These are phyloP conservation scores for Cottoperca gobio DNA, from an alignment of 2,797 vertebrate genomes.

Conservation along the genomic window DNA sequence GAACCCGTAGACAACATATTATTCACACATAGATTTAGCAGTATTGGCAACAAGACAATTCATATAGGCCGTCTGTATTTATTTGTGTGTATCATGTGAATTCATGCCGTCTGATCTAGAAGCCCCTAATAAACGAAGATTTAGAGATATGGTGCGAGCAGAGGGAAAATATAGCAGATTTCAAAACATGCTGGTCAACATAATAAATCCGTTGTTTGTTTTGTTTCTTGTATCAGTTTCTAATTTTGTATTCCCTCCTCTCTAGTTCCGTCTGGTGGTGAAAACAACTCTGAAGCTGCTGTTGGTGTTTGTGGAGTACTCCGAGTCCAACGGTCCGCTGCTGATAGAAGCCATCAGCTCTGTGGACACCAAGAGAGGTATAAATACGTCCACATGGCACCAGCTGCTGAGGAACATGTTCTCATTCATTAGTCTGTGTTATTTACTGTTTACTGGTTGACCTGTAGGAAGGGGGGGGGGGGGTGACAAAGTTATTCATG, in stretches of 20 bases:
- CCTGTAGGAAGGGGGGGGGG: not conserved
- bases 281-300: conserved; percentile 95
- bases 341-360: conserved; percentile 88
- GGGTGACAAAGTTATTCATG: not conserved
- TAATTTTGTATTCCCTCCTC: not conserved
- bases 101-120: not conserved
- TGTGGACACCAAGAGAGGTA: conserved; percentile 90
- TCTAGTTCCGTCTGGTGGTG: conserved; percentile 94
- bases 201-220: not conserved
- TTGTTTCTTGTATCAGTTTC: conserved; percentile 8
- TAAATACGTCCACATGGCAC: not conserved
- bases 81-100: not conserved
- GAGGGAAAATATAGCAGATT: not conserved
- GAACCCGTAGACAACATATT: not conserved
- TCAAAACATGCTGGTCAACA: not conserved
- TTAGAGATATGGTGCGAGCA: not conserved
- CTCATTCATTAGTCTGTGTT: not conserved
- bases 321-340: conserved; percentile 89
- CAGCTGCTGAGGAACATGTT: not conserved
- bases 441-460: not conserved
- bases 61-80: too few species aligned
- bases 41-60: too few species aligned
- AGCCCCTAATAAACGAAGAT: not conserved
- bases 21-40: not conserved
- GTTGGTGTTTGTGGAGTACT: conserved; percentile 96